Conservation (phyloP, 2,888 invertebrate genomes). For the Sylvicola fuscatus region DNA sequence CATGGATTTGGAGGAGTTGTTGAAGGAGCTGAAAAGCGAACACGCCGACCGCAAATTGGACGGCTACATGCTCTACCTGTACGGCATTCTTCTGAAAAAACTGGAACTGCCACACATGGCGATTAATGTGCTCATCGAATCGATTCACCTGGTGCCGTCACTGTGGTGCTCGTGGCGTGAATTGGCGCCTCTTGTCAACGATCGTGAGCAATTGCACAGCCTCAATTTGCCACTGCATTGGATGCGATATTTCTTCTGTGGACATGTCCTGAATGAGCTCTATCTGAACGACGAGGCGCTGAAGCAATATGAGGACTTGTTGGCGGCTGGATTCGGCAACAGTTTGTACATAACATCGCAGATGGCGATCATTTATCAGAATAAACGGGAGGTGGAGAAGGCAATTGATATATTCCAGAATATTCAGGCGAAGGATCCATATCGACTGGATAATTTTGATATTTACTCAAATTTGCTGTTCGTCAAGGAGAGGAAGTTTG, state of each 20-base stretch:
- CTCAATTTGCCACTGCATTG: constrained; percentile 66
- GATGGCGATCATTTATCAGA: constrained; percentile 82
- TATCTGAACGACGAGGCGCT: constrained; percentile 80
- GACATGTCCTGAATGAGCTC: constrained; percentile 73
- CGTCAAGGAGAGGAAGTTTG: constrained; percentile 79
- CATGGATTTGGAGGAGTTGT: constrained; percentile 31
- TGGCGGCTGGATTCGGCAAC: constrained; percentile 60
- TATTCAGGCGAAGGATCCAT: constrained; percentile 74
- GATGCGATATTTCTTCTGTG: constrained; percentile 86
- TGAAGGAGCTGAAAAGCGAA: constrained; percentile 33
- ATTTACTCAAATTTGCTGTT: constrained; percentile 91
- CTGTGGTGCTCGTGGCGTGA: constrained; percentile 95
- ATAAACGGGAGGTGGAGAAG: constrained; percentile 77
- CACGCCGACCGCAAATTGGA: constrained; percentile 45
- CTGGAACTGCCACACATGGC: constrained; percentile 63
- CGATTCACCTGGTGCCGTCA: constrained; percentile 59
- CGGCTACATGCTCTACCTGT: constrained; percentile 72
- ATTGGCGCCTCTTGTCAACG: constrained; percentile 63
- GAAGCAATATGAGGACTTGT: constrained; percentile 56
- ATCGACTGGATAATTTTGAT: constrained; percentile 86
- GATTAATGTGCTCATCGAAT: constrained; percentile 53
- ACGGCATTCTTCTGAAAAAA: constrained; percentile 79
- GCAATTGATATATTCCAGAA: constrained; percentile 70
- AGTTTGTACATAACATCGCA: constrained; percentile 82
- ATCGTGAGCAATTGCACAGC: constrained; percentile 50